phyloP scores from a whole-genome alignment of 2,797 vertebrate genomes.

The Oryzias dopingdopingensis region DNA sequence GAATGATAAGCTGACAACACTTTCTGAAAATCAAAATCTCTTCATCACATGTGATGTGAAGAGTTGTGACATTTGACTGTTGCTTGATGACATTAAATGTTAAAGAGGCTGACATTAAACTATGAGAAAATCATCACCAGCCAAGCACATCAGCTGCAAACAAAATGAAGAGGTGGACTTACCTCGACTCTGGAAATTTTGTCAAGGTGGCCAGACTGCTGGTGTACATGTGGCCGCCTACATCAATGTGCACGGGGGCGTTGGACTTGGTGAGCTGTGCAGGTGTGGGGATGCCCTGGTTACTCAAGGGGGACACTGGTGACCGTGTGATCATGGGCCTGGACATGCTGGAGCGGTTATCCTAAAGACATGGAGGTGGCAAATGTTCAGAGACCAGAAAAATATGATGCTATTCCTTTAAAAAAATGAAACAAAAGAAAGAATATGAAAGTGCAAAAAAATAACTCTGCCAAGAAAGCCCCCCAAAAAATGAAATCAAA shows the following conservation, averaged over 20 bases:
- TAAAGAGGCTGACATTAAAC: conserved; percentile 39
- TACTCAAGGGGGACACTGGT: conserved; percentile 95
- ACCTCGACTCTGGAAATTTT: conserved; percentile 92
- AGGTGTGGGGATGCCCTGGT: conserved; percentile 96
- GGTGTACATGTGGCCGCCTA: conserved; percentile 93
- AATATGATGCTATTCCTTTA: too few species aligned
- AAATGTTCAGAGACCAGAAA: too few species aligned
- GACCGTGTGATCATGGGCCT: conserved; percentile 97
- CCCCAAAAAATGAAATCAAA: background rate
- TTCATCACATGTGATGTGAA: conserved; percentile 36
- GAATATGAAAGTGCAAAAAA: conserved; percentile 5
- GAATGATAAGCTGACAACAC: conserved; percentile 11
- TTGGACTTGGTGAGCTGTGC: conserved; percentile 96
- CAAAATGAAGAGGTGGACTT: conserved; percentile 38
- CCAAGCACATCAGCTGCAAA: background rate
- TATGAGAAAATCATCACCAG: background rate
- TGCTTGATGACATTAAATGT: conserved; percentile 49
- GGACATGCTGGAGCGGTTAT: conserved; percentile 98
- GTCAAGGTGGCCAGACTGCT: conserved; percentile 91
- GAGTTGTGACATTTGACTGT: conserved; percentile 55
- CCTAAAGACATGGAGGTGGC: conserved; percentile 67
- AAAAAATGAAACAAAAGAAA: conserved; percentile 5
- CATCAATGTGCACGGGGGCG: conserved; percentile 90
- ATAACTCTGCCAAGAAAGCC: background rate
- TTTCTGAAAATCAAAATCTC: conserved; percentile 1